Conservation (phyloP, 2,888 invertebrate genomes). For the Oeneis ivallda region DNA sequence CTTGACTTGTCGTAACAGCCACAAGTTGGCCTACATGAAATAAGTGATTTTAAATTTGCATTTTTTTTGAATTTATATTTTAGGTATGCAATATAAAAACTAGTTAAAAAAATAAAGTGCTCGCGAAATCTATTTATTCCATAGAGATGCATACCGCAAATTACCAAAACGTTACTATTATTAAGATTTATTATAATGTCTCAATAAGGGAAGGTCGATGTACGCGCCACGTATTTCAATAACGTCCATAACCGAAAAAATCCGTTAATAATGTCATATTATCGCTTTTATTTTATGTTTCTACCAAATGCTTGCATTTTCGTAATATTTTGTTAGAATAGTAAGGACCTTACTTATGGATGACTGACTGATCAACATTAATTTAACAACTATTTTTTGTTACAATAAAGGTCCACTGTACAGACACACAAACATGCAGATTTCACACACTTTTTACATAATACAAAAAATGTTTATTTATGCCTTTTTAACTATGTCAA, state of each 20-base stretch:
- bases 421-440: too few relatives aligned
- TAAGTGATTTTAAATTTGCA: too few relatives aligned
- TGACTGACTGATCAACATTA: too few relatives aligned
- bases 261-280: constrained; percentile 57
- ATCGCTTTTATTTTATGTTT: constrained; percentile 51
- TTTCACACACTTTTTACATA: not conserved
- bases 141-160: constrained; percentile 13
- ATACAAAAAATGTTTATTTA: too few relatives aligned
- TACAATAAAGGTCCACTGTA: too few relatives aligned
- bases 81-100: too few relatives aligned
- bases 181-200: constrained; percentile 36
- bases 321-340: constrained; percentile 36
- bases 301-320: constrained; percentile 49
- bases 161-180: constrained; percentile 18
- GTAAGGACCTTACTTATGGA: constrained; percentile 39
- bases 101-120: not conserved
- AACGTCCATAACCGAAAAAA: constrained; percentile 47
- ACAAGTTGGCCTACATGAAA: too few relatives aligned
- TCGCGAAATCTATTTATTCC: not conserved
- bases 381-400: too few relatives aligned
- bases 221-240: constrained; percentile 45
- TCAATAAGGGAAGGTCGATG: constrained; percentile 44
- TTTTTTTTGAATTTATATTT: too few relatives aligned
- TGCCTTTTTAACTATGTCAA: too few relatives aligned
- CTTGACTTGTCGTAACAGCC: too few relatives aligned